Conservation (phyloP, 1,140 invertebrate genomes). For the Drosophila serrata region DNA sequence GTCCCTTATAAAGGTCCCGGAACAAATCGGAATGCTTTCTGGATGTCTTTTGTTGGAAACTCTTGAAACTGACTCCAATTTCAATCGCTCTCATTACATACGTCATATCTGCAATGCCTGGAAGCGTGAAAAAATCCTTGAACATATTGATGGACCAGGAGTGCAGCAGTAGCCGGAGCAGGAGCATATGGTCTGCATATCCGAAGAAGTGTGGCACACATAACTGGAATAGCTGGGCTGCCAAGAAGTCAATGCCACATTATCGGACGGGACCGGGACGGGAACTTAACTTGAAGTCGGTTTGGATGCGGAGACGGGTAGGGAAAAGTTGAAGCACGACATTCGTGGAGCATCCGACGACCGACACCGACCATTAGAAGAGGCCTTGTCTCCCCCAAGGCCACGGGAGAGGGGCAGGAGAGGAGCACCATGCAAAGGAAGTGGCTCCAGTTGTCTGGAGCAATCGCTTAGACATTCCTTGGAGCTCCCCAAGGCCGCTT, state of each 20-base stretch:
- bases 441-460: constrained; percentile 43
- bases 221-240: constrained; percentile 71
- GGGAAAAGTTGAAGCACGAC: constrained; percentile 18
- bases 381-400: constrained; percentile 30
- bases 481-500: constrained; percentile 40
- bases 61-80: not conserved
- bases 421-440: constrained; percentile 15
- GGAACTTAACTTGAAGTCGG: constrained; percentile 3
- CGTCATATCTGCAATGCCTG: constrained; percentile 41
- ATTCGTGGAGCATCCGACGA: constrained; percentile 18
- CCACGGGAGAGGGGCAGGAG: constrained; percentile 10
- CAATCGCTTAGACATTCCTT: constrained; percentile 38
- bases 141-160: constrained; percentile 79
- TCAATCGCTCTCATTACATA: not conserved
- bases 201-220: constrained; percentile 46
- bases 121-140: constrained; percentile 79
- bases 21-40: too few species aligned
- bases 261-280: constrained; percentile 14
- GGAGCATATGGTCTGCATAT: constrained; percentile 49
- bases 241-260: constrained; percentile 42
- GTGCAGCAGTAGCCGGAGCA: constrained; percentile 68
- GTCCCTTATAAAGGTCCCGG: too few species aligned
- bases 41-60: not conserved
- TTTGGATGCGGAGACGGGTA: not conserved
- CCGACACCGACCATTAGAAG: constrained; percentile 40